Conservation (phyloP, 1,140 invertebrate species). For the Lasaia peninsularis region DNA sequence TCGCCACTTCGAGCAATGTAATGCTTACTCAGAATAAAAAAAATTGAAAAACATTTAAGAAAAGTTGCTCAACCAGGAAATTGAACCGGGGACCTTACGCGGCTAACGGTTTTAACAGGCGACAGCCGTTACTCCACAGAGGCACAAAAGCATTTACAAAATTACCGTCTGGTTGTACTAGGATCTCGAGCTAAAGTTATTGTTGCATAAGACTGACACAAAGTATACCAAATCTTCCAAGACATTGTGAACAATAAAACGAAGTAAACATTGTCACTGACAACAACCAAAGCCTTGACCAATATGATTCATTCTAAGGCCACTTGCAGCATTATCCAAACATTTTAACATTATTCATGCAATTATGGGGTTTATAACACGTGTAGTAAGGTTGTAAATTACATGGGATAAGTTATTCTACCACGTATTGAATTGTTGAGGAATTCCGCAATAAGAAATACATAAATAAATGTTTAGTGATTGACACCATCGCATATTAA, state of each 20-base stretch:
- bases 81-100: too few species aligned
- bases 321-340: constrained; percentile 9
- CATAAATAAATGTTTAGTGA: background rate
- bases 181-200: too few species aligned
- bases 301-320: constrained; percentile 9
- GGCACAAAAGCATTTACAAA: too few species aligned
- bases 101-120: too few species aligned
- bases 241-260: background rate
- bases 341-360: constrained; percentile 2
- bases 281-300: constrained; percentile 2
- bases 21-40: too few species aligned
- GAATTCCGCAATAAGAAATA: constrained; percentile 5
- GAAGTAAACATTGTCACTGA: background rate
- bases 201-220: background rate
- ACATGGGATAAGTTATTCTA: background rate
- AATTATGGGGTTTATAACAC: background rate
- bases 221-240: background rate
- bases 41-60: too few species aligned
- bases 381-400: background rate
- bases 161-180: too few species aligned
- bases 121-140: too few species aligned
- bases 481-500: background rate
- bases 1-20: too few species aligned
- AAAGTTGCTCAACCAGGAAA: too few species aligned
- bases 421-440: background rate